Evolutionary conservation across 1,140 invertebrate species (phyloP), one percentile per base, ranked within the genome.

Genomic region (Pissodes strobi): DNA sequence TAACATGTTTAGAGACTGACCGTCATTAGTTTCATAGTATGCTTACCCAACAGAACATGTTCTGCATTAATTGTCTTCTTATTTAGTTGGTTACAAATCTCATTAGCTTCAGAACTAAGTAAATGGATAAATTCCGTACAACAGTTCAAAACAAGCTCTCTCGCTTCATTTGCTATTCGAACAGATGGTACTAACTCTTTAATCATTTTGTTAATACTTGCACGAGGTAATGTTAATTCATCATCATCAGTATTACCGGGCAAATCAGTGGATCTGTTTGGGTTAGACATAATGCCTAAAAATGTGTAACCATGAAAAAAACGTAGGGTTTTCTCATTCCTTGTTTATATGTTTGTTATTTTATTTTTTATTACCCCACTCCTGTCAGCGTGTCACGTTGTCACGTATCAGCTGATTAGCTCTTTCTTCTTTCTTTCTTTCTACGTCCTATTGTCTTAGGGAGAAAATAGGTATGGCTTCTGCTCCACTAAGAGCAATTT

Each of bases 31-130:
- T n/a, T n/a, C n/a, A n/a, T n/a, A n/a, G n/a, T n/a, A n/a, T 15
- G 61, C 58, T 71, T 82, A 92, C 90, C 90, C 81, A 84, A 85
- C 34, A 99, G 81, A 60, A 98, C 89, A 83, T 99, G 96, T 78
- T 99, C 96, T 5, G 95, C 94, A 76, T 94, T 97, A 43, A 99
- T 98, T 0, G 96, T 98, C 79, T 98, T 98, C 76, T 98, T 98
- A 72, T 94, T 90, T 66, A 94, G 90, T 76, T 93, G 89, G 81
- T 97, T 97, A 76, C 96, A 99, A 60, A 98, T 93, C 68, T 97
- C 93, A 82, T 98, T 98, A 0, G 97, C 94, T 82, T 99, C 95
- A 2, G 95, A 96, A 62, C 94, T 94, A 13, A 99, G 84, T 15
- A 98, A 81, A 77, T 98, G 95, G 68, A 99, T 98, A 77, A 99